These are phyloP conservation scores for Nothocercus nigrocapillus DNA, from an alignment of 2,113 vertebrate genomes.

Conservation along the genomic window DNA sequence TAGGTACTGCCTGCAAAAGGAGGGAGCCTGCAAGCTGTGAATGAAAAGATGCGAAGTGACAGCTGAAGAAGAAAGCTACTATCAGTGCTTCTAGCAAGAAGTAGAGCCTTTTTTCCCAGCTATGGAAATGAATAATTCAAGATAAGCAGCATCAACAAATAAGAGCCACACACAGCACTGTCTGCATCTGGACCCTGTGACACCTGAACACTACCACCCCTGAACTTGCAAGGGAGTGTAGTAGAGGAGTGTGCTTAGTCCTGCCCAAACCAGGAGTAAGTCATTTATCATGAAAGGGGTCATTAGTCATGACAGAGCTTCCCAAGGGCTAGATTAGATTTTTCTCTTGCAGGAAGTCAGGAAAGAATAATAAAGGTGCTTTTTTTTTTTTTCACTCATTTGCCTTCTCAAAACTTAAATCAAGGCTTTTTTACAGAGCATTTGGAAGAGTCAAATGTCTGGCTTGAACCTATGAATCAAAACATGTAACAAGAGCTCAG, in stretches of 20 bases:
- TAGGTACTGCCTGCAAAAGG: too few species aligned
- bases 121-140: accelerated
- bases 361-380: not conserved
- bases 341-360: not conserved
- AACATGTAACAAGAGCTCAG: not conserved
- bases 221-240: not conserved
- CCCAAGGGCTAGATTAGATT: not conserved
- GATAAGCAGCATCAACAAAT: accelerated
- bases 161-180: accelerated
- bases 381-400: not conserved
- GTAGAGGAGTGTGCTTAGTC: not conserved
- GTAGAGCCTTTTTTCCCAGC: not conserved
- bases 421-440: not conserved
- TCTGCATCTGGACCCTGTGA: accelerated
- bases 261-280: not conserved
- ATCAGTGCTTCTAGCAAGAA: not conserved
- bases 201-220: accelerated
- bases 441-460: not conserved
- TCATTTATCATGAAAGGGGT: not conserved
- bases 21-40: not conserved
- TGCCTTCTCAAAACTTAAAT: not conserved
- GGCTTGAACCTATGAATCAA: not conserved
- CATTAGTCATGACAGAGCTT: not conserved
- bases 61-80: not conserved
- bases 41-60: not conserved